Base-by-base conservation (phyloP, 2,113 vertebrate species). In the Chitala chitala region DNA sequence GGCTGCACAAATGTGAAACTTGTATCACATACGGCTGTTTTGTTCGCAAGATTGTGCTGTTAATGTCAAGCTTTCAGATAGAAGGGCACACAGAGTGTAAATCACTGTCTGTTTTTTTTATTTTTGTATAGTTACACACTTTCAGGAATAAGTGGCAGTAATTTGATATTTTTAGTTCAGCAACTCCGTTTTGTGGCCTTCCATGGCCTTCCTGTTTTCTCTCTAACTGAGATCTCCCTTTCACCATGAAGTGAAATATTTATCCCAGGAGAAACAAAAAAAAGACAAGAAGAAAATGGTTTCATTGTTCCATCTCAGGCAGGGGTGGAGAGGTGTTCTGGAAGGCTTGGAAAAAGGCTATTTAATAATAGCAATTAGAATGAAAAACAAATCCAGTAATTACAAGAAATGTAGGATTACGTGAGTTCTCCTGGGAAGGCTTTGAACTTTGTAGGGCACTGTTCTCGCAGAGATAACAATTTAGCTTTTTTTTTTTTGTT, bases 191-290 rank as follows among this genome's bases (percentile, higher is more conserved):
- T 33, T n/a, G 26, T 58, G 24, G 5, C 12, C 44, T 10, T 40
- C 70, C 69, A n/a, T 56, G n/a, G 48, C 40, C 69, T 56, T 71
- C 38, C 36, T 71, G 53, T 72, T 72, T 72, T 56, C 54, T 59
- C 38, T 8, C 26, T 31, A 13, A 29, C 71, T n/a, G 55, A 44
- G 54, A 5, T 72, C 24, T 72, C 46, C 24, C 59, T 72, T 59
- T 72, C 24, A 55, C 13, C 55, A 56, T 61, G 55, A 31, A 46
- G 17, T 48, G 54, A 72, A 59, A 72, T 54, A 72, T 72, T 72
- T 71, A 71, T 38, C 53, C 33, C 33, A 36, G 36, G 13, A 56
- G 36, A 38, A 33, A 61, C 5, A 61, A 70, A 53, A 70, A 53
- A 38, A 53, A 36, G 12, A 29, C 40, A 15, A 24, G 36, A 22